These are phyloP conservation scores for Chelon labrosus DNA, from an alignment of 2,797 vertebrate species.

Conservation along the genomic window DNA sequence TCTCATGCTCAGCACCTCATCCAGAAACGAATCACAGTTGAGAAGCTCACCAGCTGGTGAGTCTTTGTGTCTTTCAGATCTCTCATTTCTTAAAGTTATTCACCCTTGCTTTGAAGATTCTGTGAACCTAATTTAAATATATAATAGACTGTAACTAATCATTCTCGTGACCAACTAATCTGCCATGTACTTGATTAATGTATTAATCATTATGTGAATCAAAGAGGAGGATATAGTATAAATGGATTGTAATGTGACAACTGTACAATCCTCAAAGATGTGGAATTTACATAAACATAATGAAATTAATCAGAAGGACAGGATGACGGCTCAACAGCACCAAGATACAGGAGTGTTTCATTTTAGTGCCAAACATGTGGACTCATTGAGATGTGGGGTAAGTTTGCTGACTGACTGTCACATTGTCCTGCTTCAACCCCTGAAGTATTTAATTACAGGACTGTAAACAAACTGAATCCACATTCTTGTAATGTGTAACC, in stretches of 20 bases:
- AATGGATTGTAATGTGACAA: too few relatives aligned
- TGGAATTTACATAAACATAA: too few relatives aligned
- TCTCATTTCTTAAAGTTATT: too few relatives aligned
- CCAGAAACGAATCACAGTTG: conserved; percentile 84
- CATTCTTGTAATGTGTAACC: neutral
- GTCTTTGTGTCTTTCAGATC: conserved; percentile 28
- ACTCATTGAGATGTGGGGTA: neutral
- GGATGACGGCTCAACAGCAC: neutral
- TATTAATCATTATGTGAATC: neutral
- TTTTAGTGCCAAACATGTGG: neutral
- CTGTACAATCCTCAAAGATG: too few relatives aligned
- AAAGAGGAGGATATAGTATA: neutral
- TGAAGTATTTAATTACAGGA: neutral
- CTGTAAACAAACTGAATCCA: neutral
- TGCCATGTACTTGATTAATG: neutral
- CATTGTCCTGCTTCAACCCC: too few relatives aligned
- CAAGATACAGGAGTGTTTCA: neutral
- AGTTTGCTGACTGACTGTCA: too few relatives aligned
- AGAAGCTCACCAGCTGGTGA: conserved; percentile 83
- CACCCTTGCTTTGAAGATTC: too few relatives aligned
- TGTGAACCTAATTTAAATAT: neutral
- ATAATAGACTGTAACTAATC: neutral
- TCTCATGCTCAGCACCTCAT: conserved; percentile 81
- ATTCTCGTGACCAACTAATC: neutral
- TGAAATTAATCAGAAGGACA: too few relatives aligned